Base-by-base conservation (phyloP, 1,140 invertebrate species). In the Dysdera silvatica region DNA sequence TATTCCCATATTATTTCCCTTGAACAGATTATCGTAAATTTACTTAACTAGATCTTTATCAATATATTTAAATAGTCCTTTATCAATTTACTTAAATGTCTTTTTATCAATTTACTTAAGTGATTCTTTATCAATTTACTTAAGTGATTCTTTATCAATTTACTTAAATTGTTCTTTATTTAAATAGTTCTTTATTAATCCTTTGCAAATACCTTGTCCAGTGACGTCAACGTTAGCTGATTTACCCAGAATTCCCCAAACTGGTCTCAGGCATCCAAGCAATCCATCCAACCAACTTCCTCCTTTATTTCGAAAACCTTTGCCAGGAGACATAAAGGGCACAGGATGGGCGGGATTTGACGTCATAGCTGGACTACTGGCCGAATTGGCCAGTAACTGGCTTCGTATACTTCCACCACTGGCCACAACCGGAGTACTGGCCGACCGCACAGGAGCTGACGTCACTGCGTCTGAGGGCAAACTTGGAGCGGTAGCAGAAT, bases 231-330 rank as follows among this genome's bases (percentile, higher is more conserved):
- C 81, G 10, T 80, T 78, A 52, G 81, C 78, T 28, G 85, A 83
- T 75, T 91, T 92, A 24, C 87, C 88, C 26, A 93, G 85, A 65
- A 92, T 87, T 20, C 83, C 87, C 77, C 88, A 84, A 5, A 94
- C 84, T 0, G 91, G 90, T 66, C 87, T 80, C 69, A 95, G 82
- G 73, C 91, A 95, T 3, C 89, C 89, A 53, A 91, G 79, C 43
- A 94, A 81, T 0, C 88, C 88, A 67, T 88, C 87, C 66, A 89
- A 84, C 84, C 87, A 90, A 33, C 83, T 63, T 14, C 31, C 24
- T 56, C 61, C 28, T 2, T 32, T 28, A 31, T 63, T 32, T 29
- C 32, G 43, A 4, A 63, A 23, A 31, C 55, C 55, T 23, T 45
- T 63, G 6, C 43, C 16, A 16, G 52, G 35, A 4, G 31, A 31